These are phyloP conservation scores for Athalia circularis DNA, from an alignment of 2,888 invertebrate genomes.

Conservation along the genomic window DNA sequence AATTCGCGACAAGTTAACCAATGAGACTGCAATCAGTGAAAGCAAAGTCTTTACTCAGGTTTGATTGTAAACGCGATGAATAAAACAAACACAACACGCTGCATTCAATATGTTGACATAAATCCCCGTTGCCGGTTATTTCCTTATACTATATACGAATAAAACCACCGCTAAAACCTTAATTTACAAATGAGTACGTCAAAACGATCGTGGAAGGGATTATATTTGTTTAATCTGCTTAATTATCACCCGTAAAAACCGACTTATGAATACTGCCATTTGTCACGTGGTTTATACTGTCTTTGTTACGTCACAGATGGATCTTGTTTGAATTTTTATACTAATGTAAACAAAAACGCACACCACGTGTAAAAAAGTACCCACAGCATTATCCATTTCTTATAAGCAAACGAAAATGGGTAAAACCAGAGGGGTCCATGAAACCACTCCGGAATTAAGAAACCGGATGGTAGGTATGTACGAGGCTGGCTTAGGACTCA, in stretches of 20 bases:
- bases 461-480: slow-evolving; percentile 73
- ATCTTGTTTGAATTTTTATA: slow-evolving; percentile 58
- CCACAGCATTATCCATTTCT: background rate
- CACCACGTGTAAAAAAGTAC: background rate
- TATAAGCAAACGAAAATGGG: slow-evolving; percentile 62
- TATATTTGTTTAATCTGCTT: background rate
- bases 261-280: slow-evolving; percentile 53
- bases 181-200: too few species aligned
- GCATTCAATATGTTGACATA: background rate
- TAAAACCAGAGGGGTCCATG: slow-evolving; percentile 71
- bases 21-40: slow-evolving; percentile 52
- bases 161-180: too few species aligned
- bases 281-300: slow-evolving; percentile 61
- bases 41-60: slow-evolving; percentile 45
- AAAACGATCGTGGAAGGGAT: too few species aligned
- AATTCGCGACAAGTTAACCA: slow-evolving; percentile 42
- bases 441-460: slow-evolving; percentile 71
- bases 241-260: background rate
- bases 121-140: too few species aligned
- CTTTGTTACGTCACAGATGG: slow-evolving; percentile 58
- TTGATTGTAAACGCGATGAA: slow-evolving; percentile 45
- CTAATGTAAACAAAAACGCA: background rate
- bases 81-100: slow-evolving; percentile 18
- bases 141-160: too few species aligned
- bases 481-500: slow-evolving; percentile 70